Evolutionary conservation across 2,888 invertebrate species (phyloP), one percentile per base, ranked within the genome.

Genomic region (Alcis repandata): DNA sequence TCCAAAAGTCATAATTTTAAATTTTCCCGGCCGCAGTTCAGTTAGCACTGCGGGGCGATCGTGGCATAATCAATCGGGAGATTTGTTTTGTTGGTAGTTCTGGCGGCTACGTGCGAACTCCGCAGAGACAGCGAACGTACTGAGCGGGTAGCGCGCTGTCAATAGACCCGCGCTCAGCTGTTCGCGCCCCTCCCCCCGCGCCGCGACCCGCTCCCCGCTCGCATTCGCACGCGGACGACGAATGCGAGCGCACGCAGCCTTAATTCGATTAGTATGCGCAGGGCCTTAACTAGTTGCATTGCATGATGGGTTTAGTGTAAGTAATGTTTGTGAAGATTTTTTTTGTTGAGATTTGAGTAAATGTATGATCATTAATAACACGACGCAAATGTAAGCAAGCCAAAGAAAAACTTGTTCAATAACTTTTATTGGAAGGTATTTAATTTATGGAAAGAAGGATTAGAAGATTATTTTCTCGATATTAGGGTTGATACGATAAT

Each of bases 161-260:
- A 94, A 94, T 95, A 95, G 94, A 92, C 90, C 86, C 83, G 84
- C 78, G 91, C 93, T 94, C 95, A 94, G 94, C 95, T 94, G 94
- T 94, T 94, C 88, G 82, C n/a, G n/a, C n/a, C 84, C 87, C 79
- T 85, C 85, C 85, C 82, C 81, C 80, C 86, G 84, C 89, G 85
- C 83, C 80, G 79, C 80, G 81, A 85, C 78, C 79, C 79, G 84
- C 85, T 77, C 83, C 68, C 80, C 80, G 82, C 86, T 22, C 76
- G 74, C 87, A 86, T 76, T 83, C 87, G 83, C 82, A 68, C 70
- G 62, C 36, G 63, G 67, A 9, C 68, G 52, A 38, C 67, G 69
- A 68, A 61, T 65, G 67, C 43, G 74, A 70, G 63, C 61, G 78
- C 79, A 80, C 79, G 78, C 68, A 59, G 67, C 60, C 22, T 20